These are phyloP conservation scores for Eulemur rubriventer DNA, from an alignment of 2,797 vertebrate species.

Conservation along the genomic window DNA sequence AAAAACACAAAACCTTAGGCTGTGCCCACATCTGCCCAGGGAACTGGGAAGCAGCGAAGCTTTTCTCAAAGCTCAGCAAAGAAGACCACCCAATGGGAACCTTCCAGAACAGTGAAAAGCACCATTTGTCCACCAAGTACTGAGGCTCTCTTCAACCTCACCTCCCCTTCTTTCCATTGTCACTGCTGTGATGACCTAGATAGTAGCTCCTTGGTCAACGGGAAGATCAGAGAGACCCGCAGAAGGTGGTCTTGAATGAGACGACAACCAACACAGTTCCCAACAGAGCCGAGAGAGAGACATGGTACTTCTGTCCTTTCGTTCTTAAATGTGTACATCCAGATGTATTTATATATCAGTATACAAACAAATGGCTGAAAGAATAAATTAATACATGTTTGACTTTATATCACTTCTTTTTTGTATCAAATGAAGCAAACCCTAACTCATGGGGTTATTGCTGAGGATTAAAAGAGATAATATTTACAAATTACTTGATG, in stretches of 20 bases:
- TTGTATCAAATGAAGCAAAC: not conserved
- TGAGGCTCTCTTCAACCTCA: not conserved
- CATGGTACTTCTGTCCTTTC: not conserved
- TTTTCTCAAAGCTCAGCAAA: not conserved
- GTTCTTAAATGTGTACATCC: not conserved
- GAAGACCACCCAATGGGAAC: not conserved
- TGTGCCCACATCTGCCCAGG: not conserved
- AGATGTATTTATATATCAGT: not conserved
- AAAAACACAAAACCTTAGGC: not conserved
- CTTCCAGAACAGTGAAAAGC: not conserved
- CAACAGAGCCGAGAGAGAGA: not conserved
- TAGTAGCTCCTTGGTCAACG: not conserved
- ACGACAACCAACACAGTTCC: not conserved
- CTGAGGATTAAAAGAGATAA: not conserved
- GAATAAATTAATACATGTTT: not conserved
- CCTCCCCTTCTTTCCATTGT: not conserved
- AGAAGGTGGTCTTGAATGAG: conserved; percentile 26
- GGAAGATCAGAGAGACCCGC: not conserved
- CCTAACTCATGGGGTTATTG: not conserved
- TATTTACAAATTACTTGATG: not conserved
- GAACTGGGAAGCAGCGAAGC: not conserved
- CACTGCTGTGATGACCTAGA: not conserved
- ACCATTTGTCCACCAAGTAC: not conserved
- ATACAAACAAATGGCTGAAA: not conserved
- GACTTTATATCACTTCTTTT: not conserved